A percentile compares a stretch with the other conserved stretches of the same genome.
Evolutionary conservation across 2,797 vertebrate genomes (phyloP).

Genomic region (Hemitrygon akajei): DNA sequence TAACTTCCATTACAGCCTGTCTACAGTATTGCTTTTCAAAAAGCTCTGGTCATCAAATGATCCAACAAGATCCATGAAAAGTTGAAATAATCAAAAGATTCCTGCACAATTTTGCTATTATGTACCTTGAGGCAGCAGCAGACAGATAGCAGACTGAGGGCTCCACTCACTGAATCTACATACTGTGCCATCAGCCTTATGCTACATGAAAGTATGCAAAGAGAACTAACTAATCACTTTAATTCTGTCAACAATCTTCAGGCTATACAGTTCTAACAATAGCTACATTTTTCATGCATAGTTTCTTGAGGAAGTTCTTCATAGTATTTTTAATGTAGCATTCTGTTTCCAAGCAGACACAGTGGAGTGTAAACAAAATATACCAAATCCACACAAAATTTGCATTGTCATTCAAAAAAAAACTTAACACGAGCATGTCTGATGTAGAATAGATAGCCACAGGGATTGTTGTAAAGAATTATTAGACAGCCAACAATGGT

Average conservation of each 20-base stretch:
- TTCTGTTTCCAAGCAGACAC: not conserved
- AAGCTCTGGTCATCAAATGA: conserved; percentile 11
- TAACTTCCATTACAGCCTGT: conserved; percentile 15
- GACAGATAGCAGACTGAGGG: not conserved
- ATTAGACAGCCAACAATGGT: not conserved
- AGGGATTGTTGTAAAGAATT: not conserved
- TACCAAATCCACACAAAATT: not conserved
- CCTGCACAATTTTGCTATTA: not conserved
- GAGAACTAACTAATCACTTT: not conserved
- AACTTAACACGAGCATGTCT: not conserved
- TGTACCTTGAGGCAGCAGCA: not conserved
- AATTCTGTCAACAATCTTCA: not conserved
- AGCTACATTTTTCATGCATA: not conserved
- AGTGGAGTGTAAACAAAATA: not conserved
- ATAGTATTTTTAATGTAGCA: not conserved
- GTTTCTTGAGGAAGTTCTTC: not conserved
- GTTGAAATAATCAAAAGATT: not conserved
- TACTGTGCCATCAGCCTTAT: not conserved
- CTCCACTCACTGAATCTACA: not conserved
- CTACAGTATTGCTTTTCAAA: not conserved
- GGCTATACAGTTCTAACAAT: not conserved
- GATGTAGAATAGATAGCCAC: too few species aligned
- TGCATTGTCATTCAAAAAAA: not conserved
- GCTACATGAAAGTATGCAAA: not conserved
- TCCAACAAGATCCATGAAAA: not conserved